Evolutionary conservation across 2,113 vertebrate species (phyloP).

Genomic region (Hyla sarda): DNA sequence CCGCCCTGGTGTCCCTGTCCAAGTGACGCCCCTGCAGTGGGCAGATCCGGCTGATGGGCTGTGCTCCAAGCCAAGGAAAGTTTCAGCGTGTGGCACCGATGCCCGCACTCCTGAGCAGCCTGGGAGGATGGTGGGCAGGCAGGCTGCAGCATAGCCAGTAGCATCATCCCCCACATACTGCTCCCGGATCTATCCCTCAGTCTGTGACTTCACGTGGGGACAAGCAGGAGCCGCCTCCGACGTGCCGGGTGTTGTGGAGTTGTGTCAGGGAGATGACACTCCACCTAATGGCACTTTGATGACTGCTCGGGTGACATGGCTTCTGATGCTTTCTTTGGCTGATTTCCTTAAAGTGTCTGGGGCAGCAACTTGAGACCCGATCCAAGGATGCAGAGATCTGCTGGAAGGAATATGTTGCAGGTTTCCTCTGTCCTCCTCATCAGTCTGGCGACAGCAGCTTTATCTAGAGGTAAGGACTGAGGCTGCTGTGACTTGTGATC

Average conservation of each 20-base stretch:
- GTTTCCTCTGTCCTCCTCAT: constrained; percentile 72
- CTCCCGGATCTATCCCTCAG: neutral
- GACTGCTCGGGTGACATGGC: constrained; percentile 37
- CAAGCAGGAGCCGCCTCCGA: neutral
- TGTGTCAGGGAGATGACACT: neutral
- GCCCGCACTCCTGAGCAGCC: neutral
- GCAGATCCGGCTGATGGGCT: constrained; percentile 43
- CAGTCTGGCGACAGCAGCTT: constrained; percentile 71
- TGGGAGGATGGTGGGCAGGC: neutral
- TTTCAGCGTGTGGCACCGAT: constrained; percentile 30
- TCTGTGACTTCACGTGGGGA: no score
- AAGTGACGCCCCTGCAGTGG: constrained; percentile 56
- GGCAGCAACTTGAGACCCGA: constrained; percentile 49
- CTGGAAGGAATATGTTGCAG: constrained; percentile 70
- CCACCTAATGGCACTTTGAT: constrained; percentile 53
- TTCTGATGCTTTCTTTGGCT: constrained; percentile 15
- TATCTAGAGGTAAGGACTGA: constrained; percentile 75
- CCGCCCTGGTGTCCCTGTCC: constrained; percentile 29
- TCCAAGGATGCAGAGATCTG: constrained; percentile 67
- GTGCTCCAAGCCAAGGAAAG: constrained; percentile 46
- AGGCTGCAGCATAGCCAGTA: neutral
- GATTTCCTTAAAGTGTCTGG: constrained; percentile 46
- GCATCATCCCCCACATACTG: neutral
- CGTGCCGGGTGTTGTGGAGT: constrained; percentile 42
- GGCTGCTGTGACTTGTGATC: neutral